Percentiles rank a stretch among this genome's conserved stretches.
phyloP scores from a whole-genome alignment of 2,113 vertebrate genomes.

The Eubucco bourcierii region DNA sequence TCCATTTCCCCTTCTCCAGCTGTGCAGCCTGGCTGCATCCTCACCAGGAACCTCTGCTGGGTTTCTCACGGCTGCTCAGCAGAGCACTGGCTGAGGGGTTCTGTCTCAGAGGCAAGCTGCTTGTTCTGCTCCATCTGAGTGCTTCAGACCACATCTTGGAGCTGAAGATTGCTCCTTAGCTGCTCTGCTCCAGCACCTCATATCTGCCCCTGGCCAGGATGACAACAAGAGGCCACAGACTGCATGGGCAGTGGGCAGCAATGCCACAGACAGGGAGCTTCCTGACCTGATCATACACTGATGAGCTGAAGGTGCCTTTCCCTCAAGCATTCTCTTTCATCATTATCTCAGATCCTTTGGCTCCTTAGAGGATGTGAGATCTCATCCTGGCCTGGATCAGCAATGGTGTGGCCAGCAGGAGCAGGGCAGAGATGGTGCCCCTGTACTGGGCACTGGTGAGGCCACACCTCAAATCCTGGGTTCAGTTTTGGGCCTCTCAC shows the following conservation, averaged over 20 bases:
- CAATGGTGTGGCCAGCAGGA: no score
- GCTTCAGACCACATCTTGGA: neutral
- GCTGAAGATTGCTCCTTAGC: neutral
- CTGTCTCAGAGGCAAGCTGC: neutral
- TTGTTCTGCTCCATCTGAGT: neutral
- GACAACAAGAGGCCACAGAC: no score
- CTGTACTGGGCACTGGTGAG: no score
- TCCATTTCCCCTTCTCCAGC: neutral
- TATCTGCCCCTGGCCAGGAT: neutral
- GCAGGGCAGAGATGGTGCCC: no score
- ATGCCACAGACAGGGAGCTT: neutral
- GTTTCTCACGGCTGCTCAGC: neutral
- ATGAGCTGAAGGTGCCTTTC: neutral
- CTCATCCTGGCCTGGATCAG: no score
- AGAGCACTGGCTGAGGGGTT: neutral
- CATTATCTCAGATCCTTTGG: neutral
- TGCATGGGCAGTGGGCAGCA: neutral
- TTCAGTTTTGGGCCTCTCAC: no score
- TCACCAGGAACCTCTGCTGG: neutral
- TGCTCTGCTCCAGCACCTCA: neutral
- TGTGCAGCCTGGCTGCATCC: neutral
- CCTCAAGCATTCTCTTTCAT: rapidly evolving
- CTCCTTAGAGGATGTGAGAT: neutral
- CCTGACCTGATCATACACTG: neutral
- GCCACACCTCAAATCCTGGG: no score